Conservation (phyloP, 2,797 vertebrate species). For the Coluber constrictor region DNA sequence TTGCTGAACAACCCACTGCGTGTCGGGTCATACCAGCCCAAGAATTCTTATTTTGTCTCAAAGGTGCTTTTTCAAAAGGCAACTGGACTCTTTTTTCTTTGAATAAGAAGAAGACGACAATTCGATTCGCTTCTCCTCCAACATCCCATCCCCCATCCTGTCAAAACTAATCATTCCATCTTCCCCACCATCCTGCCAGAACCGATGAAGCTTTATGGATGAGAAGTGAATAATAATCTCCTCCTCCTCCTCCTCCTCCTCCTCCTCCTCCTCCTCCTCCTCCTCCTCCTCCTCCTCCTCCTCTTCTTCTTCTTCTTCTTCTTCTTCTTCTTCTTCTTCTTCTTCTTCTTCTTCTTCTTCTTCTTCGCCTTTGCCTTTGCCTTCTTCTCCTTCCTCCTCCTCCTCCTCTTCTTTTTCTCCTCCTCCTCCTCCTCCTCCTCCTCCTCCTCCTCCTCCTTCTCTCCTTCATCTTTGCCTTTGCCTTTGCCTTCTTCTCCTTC, state of each 20-base stretch:
- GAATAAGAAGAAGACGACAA: not conserved
- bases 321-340: accelerated
- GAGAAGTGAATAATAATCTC: not conserved
- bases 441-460: no score
- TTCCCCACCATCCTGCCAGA: not conserved
- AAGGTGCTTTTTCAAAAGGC: not conserved
- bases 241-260: no score
- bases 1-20: not conserved
- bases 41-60: not conserved
- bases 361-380: no score
- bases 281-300: no score
- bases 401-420: no score
- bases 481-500: no score
- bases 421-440: no score
- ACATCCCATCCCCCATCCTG: not conserved
- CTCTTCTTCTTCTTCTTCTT: no score
- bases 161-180: not conserved
- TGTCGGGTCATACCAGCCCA: not conserved
- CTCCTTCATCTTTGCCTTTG: no score
- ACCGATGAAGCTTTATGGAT: not conserved
- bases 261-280: no score
- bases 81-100: not conserved
- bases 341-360: no score
- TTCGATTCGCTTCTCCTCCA: not conserved
- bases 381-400: no score